Evolutionary conservation across 1,140 invertebrate species (phyloP).

Genomic region (Bombyx mandarina): DNA sequence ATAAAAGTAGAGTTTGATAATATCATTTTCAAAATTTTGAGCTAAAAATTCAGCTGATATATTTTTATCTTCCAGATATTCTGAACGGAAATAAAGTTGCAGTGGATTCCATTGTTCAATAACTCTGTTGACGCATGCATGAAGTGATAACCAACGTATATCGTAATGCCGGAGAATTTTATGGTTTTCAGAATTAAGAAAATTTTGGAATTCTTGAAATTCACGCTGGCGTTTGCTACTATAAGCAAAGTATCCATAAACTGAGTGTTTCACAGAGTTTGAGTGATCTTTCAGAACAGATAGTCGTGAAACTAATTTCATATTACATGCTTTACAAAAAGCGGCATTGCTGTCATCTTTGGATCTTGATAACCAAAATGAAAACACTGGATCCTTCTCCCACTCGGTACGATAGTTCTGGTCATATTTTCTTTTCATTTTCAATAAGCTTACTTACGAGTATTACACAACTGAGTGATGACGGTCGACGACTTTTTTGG

Average conservation of each 20-base stretch:
- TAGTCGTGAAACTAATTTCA: slow-evolving; percentile 1
- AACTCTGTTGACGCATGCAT: slow-evolving; percentile 7
- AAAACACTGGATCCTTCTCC: slow-evolving; percentile 7
- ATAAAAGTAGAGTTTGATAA: slow-evolving; percentile 11
- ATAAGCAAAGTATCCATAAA: slow-evolving; percentile 11
- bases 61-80: slow-evolving; percentile 10
- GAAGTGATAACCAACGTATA: slow-evolving; percentile 16
- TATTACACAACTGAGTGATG: no score
- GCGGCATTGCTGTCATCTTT: slow-evolving; percentile 2
- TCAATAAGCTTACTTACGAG: no score
- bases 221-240: slow-evolving; percentile 15
- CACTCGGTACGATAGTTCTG: slow-evolving; percentile 4
- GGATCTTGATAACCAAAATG: background rate
- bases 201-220: slow-evolving; percentile 16
- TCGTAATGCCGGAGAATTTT: slow-evolving; percentile 20
- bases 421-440: slow-evolving; percentile 8
- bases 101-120: slow-evolving; percentile 21
- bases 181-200: slow-evolving; percentile 12
- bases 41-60: slow-evolving; percentile 11
- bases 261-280: background rate
- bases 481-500: no score
- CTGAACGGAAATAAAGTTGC: slow-evolving; percentile 11
- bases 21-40: slow-evolving; percentile 8
- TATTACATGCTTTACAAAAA: slow-evolving; percentile 8
- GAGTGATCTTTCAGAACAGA: no score